Evolutionary conservation across 2,888 invertebrate genomes (phyloP), one percentile per base, ranked within the genome.

Genomic region (Melanotus villosus): DNA sequence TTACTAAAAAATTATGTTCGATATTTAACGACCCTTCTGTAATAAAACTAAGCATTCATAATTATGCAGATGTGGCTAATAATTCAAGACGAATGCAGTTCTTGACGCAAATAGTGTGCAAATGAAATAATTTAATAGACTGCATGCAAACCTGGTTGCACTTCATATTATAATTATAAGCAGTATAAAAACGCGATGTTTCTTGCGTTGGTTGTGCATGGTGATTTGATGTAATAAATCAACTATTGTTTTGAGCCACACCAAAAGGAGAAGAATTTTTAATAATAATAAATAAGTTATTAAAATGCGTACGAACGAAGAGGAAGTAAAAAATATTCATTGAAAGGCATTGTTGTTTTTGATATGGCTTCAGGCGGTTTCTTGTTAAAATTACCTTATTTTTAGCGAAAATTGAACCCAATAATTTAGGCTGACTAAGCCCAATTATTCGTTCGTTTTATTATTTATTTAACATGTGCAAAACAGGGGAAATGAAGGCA

Each of bases 391-490:
- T 56, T 56, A 12, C 36, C 18, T 43, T 2, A 34, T 6, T 54
- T 54, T 56, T 6, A n/a, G 23, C n/a, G 26, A 56, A 56, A 56
- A 36, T 56, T 36, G 34, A 36, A 34, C 56, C 34, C 14, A 58
- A 43, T 45, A 59, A 32, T 45, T 45, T 45, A 34, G 45, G 7
- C 19, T 19, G 32, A 59, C 14, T 34, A 32, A 32, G 18, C 26
- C 59, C 45, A 59, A 59, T 59, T 59, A 59, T 59, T n/a, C n/a
- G 12, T 16, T 45, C 45, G 32, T 32, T 47, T 38, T 45, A 59
- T 43, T 59, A 45, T 60, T 60, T 32, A 47, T 47, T 60, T 60
- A 60, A 60, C 60, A 60, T 60, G 60, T 60, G 60, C 60, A 47
- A 60, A 60, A 45, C 19, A 47, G 45, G 47, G 47, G 21, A 43